Conservation (phyloP, 2,113 vertebrate species). For the Limanda limanda region DNA sequence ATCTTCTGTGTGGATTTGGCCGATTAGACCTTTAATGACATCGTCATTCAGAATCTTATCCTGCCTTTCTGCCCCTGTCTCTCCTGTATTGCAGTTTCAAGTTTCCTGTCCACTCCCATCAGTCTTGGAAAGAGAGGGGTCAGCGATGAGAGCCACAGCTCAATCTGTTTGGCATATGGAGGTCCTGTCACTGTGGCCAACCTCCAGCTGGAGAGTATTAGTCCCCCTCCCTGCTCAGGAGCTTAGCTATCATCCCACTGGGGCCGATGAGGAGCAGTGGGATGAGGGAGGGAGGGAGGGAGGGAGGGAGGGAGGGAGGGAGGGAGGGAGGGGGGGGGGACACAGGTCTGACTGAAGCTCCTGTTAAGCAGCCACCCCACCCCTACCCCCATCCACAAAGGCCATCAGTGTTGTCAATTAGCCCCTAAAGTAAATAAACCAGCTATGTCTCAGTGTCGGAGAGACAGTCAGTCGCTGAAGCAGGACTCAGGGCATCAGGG, state of each 20-base stretch:
- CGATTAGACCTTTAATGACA: too few relatives aligned
- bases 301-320: slow-evolving; percentile 19
- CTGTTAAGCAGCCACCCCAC: slow-evolving; percentile 44
- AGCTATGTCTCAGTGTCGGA: slow-evolving; percentile 8
- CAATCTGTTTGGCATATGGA: slow-evolving; percentile 73
- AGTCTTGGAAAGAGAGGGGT: slow-evolving; percentile 39
- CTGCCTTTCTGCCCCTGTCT: neutral
- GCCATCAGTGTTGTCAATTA: slow-evolving; percentile 54
- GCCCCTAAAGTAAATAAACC: slow-evolving; percentile 62
- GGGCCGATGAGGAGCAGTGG: slow-evolving; percentile 56
- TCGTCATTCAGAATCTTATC: neutral
- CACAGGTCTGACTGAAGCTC: slow-evolving; percentile 44
- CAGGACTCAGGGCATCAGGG: slow-evolving; percentile 8
- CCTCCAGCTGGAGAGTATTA: slow-evolving; percentile 78
- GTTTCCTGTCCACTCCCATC: slow-evolving; percentile 29
- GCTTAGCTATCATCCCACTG: slow-evolving; percentile 63
- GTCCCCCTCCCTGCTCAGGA: slow-evolving; percentile 41
- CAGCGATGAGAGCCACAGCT: slow-evolving; percentile 47
- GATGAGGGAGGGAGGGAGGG: slow-evolving; percentile 21
- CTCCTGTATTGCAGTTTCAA: slow-evolving; percentile 17
- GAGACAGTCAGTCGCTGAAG: slow-evolving; percentile 5
- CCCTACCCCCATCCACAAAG: slow-evolving; percentile 3
- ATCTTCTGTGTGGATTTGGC: neutral
- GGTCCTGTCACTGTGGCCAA: slow-evolving; percentile 56
- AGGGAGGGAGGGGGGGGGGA: slow-evolving; percentile 33